These are phyloP conservation scores for Phoebastria nigripes DNA, from an alignment of 2,797 vertebrate genomes.

Conservation along the genomic window DNA sequence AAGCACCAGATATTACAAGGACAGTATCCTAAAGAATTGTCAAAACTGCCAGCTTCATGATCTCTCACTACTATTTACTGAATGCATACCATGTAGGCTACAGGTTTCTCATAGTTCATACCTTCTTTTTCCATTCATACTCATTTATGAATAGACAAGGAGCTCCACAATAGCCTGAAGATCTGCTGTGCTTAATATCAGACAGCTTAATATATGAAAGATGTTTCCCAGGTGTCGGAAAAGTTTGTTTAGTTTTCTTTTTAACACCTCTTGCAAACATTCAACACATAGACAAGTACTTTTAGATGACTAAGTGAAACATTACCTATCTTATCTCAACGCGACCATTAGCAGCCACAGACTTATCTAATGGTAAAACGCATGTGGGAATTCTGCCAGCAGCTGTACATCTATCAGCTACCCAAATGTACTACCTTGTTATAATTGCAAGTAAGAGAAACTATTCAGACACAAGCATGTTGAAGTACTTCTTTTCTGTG, in stretches of 20 bases:
- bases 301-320: background rate
- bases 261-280: background rate
- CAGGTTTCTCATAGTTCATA: background rate
- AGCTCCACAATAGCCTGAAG: background rate
- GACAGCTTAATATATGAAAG: background rate
- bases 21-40: background rate
- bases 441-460: background rate
- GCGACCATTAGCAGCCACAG: background rate
- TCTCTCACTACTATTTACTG: background rate
- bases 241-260: background rate
- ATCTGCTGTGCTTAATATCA: background rate
- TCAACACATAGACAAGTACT: background rate
- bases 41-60: background rate
- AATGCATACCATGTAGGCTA: background rate
- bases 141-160: background rate
- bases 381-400: background rate
- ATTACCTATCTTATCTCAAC: conserved; percentile 1
- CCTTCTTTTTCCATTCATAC: background rate
- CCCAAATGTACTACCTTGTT: background rate
- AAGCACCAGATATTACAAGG: background rate
- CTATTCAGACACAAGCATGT: background rate
- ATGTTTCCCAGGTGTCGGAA: background rate
- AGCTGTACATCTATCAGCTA: background rate
- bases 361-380: conserved; percentile 9
- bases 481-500: background rate